Evolutionary conservation across 2,888 invertebrate species (phyloP), one percentile per base, ranked within the genome.

Genomic region (Aplocera efformata): DNA sequence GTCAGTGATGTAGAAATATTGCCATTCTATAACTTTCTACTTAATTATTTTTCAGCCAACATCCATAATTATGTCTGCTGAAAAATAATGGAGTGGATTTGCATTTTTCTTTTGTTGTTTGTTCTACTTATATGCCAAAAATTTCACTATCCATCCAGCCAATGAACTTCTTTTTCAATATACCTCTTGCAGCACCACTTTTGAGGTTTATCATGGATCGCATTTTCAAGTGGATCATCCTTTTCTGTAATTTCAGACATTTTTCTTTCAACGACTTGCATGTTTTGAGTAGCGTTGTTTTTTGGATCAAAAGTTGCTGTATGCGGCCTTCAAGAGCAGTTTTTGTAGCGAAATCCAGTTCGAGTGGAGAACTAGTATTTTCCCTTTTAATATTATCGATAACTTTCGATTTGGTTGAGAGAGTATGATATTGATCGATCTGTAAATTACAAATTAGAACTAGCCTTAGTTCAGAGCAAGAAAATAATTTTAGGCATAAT

Each of bases 221-320:
- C 39, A 36, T 10, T 22, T 34, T 38, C 43, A 46, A 34, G 8
- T 7, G 25, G 9, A 32, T 7, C 27, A 50, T 3, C 20, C 25
- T 43, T 7, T 41, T 43, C 32, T 46, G 50, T 6, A 53, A 22
- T n/a, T 8, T 42, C 1, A 34, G 32, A n/a, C 40, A 50, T 20
- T 22, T 46, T 25, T 37, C 26, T 26, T 48, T 48, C 27, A 50
- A 48, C 9, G 43, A 31, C 9, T 42, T 44, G 28, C 53, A 53
- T 7, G 40, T 53, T 25, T 48, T 50, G 6, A 53, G 43, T 0
- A 47, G 25, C 22, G 39, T 48, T 30, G 32, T 46, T 40, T 50
- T 53, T 13, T 53, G 53, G 20, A 53, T 53, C 32, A 53, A 11
- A 1, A 53, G 27, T 24, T 53, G 53, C 39, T 53, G 42, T 17